Percentiles rank a stretch among this genome's conserved stretches.
Conservation (phyloP, 2,888 invertebrate species). For the Copidosoma aretas region DNA sequence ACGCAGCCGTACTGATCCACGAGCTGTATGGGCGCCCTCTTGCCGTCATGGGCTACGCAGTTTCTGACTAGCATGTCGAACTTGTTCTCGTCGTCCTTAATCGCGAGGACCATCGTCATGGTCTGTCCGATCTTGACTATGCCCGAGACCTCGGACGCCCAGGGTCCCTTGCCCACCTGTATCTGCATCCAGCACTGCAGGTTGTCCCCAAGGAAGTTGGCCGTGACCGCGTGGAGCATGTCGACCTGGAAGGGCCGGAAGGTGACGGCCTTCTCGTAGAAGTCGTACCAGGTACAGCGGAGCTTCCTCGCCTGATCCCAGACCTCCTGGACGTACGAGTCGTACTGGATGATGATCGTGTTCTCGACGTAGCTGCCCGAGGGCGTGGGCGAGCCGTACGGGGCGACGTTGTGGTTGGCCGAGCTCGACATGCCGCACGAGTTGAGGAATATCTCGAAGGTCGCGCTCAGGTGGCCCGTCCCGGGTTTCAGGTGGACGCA, state of each 20-base stretch:
- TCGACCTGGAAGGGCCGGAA: conserved; percentile 96
- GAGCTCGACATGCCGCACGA: conserved; percentile 94
- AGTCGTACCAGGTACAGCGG: conserved; percentile 95
- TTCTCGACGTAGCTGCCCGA: conserved; percentile 94
- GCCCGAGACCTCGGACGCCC: conserved; percentile 96
- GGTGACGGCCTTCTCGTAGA: conserved; percentile 93
- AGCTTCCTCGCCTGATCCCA: conserved; percentile 94
- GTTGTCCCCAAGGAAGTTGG: conserved; percentile 94
- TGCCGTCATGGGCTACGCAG: conserved; percentile 94
- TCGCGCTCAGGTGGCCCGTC: conserved; percentile 88
- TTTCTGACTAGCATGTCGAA: conserved; percentile 95
- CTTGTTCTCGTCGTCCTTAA: conserved; percentile 94
- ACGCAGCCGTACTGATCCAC: conserved; percentile 95
- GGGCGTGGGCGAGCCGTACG: conserved; percentile 86
- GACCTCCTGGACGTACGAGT: conserved; percentile 92
- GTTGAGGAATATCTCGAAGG: conserved; percentile 91
- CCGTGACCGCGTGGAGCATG: conserved; percentile 93
- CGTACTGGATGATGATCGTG: conserved; percentile 93
- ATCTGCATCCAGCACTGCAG: conserved; percentile 98
- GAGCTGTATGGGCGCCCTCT: conserved; percentile 89
- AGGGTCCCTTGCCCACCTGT: conserved; percentile 94
- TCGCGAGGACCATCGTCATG: conserved; percentile 96
- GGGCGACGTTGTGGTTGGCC: conserved; percentile 85
- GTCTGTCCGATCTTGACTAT: conserved; percentile 96
- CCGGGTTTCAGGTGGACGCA: conserved; percentile 92